phyloP scores from a whole-genome alignment of 53 echinoderm and acorn worm genomes.

The Echinometra lucunter region DNA sequence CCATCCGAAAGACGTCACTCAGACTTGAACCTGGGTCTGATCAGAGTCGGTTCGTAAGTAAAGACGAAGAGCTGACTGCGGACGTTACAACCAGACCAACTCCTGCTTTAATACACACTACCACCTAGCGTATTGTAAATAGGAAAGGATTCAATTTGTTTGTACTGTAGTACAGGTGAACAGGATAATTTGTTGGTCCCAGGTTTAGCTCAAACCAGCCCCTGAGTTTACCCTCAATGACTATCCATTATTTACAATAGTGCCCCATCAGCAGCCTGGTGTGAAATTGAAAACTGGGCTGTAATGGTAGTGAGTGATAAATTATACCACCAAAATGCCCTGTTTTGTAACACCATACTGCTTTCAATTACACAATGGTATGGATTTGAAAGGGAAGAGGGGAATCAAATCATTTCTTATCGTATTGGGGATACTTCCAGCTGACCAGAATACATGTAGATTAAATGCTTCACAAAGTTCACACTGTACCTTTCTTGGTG shows the following conservation, averaged over 20 bases:
- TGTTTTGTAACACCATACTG: slow-evolving; percentile 29
- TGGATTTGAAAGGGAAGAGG: not conserved
- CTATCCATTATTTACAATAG: slow-evolving; percentile 9
- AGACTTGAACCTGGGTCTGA: no score
- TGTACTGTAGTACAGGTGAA: slow-evolving; percentile 17
- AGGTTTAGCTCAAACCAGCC: not conserved
- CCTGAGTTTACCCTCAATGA: not conserved
- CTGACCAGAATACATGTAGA: not conserved
- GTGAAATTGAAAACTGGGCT: slow-evolving; percentile 23
- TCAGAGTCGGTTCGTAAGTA: no score
- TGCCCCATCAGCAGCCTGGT: slow-evolving; percentile 8
- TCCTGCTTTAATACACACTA: no score
- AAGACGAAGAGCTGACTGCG: no score
- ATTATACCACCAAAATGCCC: not conserved
- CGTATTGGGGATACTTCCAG: not conserved
- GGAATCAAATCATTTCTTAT: not conserved
- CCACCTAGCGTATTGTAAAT: no score
- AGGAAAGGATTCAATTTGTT: not conserved
- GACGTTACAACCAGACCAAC: no score
- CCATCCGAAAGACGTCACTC: no score
- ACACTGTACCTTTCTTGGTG: not conserved
- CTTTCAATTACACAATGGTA: not conserved
- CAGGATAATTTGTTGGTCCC: not conserved
- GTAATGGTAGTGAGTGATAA: not conserved
- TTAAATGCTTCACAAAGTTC: not conserved